These are phyloP conservation scores for Talpa occidentalis DNA, from an alignment of 2,113 vertebrate species.

Conservation along the genomic window DNA sequence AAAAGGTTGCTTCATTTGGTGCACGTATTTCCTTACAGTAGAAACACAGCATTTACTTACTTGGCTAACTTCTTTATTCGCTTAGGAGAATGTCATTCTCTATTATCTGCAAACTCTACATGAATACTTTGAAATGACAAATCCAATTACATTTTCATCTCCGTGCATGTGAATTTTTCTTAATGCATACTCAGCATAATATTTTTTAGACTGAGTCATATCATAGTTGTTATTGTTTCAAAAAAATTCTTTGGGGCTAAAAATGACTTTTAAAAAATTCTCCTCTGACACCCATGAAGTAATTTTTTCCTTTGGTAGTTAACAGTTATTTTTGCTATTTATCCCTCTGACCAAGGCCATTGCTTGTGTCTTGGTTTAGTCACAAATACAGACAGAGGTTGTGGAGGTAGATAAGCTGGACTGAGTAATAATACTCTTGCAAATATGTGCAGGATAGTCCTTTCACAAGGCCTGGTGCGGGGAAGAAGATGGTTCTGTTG, in stretches of 20 bases:
- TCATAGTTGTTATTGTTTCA: constrained; percentile 66
- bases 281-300: constrained; percentile 41
- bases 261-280: constrained; percentile 64
- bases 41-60: constrained; percentile 83
- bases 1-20: constrained; percentile 84
- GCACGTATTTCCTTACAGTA: constrained; percentile 85
- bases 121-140: constrained; percentile 82
- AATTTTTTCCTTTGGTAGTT: constrained; percentile 50
- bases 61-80: constrained; percentile 81
- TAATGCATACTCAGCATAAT: constrained; percentile 55
- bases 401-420: background rate
- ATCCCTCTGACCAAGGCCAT: background rate
- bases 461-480: background rate
- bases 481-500: background rate
- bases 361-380: constrained; percentile 19
- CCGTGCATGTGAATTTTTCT: constrained; percentile 29
- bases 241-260: constrained; percentile 44
- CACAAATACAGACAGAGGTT: background rate
- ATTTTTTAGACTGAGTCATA: constrained; percentile 57
- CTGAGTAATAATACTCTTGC: background rate
- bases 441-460: background rate
- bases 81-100: constrained; percentile 75
- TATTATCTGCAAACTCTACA: constrained; percentile 78
- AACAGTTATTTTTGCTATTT: constrained; percentile 5
- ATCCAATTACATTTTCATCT: constrained; percentile 74